These are phyloP conservation scores for Gobionotothen gibberifrons DNA, from an alignment of 2,797 vertebrate genomes.

Conservation along the genomic window DNA sequence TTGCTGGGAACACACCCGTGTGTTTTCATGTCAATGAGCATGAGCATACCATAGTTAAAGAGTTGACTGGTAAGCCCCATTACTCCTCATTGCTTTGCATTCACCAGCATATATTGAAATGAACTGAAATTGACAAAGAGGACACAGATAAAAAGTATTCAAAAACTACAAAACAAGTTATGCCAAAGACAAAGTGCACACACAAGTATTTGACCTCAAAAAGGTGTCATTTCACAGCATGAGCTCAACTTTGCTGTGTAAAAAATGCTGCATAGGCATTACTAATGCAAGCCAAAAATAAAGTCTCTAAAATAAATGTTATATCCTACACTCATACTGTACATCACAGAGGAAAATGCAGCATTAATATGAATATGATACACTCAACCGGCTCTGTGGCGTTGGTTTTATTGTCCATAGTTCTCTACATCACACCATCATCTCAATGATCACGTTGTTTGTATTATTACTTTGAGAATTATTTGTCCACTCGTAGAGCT, in stretches of 20 bases:
- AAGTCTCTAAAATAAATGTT: constrained; percentile 30
- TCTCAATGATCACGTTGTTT: neutral
- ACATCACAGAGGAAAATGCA: constrained; percentile 69
- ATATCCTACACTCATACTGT: constrained; percentile 39
- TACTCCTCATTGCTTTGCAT: constrained; percentile 36
- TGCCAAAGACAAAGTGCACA: constrained; percentile 57
- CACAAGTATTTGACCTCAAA: constrained; percentile 47
- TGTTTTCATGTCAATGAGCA: constrained; percentile 26
- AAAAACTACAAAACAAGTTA: constrained; percentile 42
- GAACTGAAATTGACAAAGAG: constrained; percentile 8
- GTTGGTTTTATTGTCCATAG: constrained; percentile 23
- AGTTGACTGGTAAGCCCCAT: constrained; percentile 32
- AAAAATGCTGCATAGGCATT: constrained; percentile 37
- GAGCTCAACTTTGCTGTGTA: constrained; percentile 51
- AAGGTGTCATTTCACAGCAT: constrained; percentile 27
- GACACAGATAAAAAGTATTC: constrained; percentile 28
- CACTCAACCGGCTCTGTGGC: constrained; percentile 7
- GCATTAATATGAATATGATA: neutral
- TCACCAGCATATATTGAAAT: constrained; percentile 12
- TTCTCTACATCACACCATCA: constrained; percentile 15
- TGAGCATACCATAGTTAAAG: constrained; percentile 37
- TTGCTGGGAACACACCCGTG: constrained; percentile 1
- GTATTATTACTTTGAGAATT: constrained; percentile 19
- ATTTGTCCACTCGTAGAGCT: constrained; percentile 46
- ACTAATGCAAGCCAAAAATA: constrained; percentile 40